These are phyloP conservation scores for Cardiocondyla obscurior DNA, from an alignment of 1,140 invertebrate genomes.

Conservation along the genomic window DNA sequence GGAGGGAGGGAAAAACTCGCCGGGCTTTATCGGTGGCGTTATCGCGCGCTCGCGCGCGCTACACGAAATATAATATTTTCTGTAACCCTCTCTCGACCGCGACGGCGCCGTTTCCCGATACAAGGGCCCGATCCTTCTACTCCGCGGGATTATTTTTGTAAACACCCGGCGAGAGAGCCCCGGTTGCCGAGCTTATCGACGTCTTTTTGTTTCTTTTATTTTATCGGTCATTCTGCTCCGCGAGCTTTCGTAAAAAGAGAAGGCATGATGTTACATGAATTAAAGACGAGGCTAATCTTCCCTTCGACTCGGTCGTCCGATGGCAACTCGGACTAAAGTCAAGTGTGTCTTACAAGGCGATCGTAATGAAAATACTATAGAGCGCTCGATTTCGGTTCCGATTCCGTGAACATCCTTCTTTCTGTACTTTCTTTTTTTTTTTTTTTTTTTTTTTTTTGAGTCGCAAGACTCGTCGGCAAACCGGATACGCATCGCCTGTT, in stretches of 20 bases:
- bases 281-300: not conserved
- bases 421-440: not conserved
- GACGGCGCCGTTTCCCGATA: not conserved
- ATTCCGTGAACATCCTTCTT: not conserved
- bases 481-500: not conserved
- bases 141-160: constrained; percentile 10
- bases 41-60: not conserved
- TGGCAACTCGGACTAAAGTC: not conserved
- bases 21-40: constrained; percentile 14
- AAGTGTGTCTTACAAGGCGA: not conserved
- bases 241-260: not conserved
- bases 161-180: not conserved
- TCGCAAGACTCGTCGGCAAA: constrained; percentile 26
- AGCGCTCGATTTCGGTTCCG: not conserved
- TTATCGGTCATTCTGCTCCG: not conserved
- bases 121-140: not conserved
- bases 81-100: not conserved
- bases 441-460: not conserved
- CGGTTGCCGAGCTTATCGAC: not conserved
- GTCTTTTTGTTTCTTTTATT: not conserved
- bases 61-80: constrained; percentile 26
- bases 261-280: not conserved
- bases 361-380: not conserved
- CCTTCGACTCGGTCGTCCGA: not conserved
- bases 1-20: not conserved